Percentiles rank a stretch among this genome's conserved stretches.
Evolutionary conservation across 2,888 invertebrate species (phyloP).

Genomic region (Rhogogaster chlorosoma): DNA sequence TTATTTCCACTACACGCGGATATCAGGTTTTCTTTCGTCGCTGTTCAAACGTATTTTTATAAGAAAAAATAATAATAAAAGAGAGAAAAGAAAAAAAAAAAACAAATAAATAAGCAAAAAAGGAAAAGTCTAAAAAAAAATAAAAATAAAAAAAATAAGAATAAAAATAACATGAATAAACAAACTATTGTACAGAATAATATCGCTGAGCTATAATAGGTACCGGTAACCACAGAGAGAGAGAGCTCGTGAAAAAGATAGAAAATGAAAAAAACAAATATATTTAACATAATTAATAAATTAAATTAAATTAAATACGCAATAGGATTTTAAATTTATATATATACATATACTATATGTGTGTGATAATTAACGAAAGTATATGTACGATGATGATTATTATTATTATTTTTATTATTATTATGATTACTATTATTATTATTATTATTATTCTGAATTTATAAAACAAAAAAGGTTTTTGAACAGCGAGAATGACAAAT

Average conservation of each 20-base stretch:
- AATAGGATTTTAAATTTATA: slow-evolving; percentile 32
- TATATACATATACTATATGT: background rate
- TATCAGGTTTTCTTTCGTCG: slow-evolving; percentile 1
- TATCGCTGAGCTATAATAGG: background rate
- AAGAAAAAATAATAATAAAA: background rate
- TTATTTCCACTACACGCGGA: background rate
- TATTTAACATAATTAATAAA: background rate
- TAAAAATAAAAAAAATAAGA: background rate
- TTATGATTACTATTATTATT: background rate
- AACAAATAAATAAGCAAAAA: background rate
- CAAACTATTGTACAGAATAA: slow-evolving; percentile 32
- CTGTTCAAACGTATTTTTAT: slow-evolving; percentile 46
- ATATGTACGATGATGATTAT: background rate
- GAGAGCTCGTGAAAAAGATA: background rate
- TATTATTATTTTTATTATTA: background rate
- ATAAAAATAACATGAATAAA: background rate
- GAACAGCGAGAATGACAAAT: slow-evolving; percentile 31
- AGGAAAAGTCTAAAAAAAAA: background rate
- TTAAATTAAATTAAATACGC: background rate
- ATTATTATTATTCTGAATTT: background rate
- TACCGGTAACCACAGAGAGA: background rate
- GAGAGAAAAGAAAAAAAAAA: background rate
- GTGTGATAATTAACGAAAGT: slow-evolving; percentile 45
- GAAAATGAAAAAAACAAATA: background rate
- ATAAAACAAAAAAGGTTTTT: slow-evolving; percentile 9